A percentile compares a stretch with the other conserved stretches of the same genome.
phyloP scores from a whole-genome alignment of 2,888 invertebrate species.

The Ormyrus labotus region DNA sequence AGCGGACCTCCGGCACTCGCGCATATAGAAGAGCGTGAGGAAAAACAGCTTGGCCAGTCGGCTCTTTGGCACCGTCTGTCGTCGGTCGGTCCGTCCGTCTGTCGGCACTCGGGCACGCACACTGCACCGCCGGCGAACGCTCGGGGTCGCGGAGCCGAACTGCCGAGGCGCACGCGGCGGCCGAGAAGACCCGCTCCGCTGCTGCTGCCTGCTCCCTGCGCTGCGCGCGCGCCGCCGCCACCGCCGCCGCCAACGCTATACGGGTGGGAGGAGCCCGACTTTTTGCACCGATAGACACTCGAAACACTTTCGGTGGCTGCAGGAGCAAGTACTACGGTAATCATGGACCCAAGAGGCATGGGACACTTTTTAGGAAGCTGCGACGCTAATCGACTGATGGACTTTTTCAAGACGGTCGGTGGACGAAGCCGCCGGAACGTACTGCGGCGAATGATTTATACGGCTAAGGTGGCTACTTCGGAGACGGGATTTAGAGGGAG shows the following conservation, averaged over 20 bases:
- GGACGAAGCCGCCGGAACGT: not conserved
- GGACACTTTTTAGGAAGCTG: too few relatives aligned
- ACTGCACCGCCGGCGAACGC: conserved; percentile 18
- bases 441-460: not conserved
- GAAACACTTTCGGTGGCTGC: too few relatives aligned
- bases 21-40: conserved; percentile 53
- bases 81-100: too few relatives aligned
- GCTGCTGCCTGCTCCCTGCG: not conserved
- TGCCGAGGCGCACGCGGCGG: conserved; percentile 1
- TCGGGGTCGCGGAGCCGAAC: conserved; percentile 25
- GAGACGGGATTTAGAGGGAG: too few relatives aligned
- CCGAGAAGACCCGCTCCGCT: not conserved
- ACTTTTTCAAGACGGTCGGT: too few relatives aligned
- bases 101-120: not conserved
- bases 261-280: too few relatives aligned
- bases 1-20: conserved; percentile 47
- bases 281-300: too few relatives aligned
- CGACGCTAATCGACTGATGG: too few relatives aligned
- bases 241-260: too few relatives aligned
- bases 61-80: not conserved
- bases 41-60: conserved; percentile 47
- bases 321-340: too few relatives aligned
- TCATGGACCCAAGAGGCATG: too few relatives aligned
- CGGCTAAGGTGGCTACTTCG: too few relatives aligned
- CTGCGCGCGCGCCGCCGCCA: not conserved